Conservation (phyloP, 2,113 vertebrate genomes). For the Petroica traversi region DNA sequence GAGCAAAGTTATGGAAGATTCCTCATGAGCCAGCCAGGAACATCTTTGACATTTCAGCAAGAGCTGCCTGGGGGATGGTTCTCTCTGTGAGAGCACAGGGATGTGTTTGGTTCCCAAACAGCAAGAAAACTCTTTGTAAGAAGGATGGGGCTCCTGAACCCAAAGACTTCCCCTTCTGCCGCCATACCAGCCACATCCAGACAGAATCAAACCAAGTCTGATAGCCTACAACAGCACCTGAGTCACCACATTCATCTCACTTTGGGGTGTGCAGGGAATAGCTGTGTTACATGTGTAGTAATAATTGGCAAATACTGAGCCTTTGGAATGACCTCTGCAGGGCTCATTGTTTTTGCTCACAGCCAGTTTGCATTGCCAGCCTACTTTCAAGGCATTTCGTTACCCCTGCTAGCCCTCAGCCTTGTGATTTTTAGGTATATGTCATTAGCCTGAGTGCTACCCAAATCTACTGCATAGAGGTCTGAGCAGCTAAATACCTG, state of each 20-base stretch:
- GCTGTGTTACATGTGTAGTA: not conserved
- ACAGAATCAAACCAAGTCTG: not conserved
- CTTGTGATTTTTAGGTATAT: not conserved
- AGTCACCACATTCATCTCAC: not conserved
- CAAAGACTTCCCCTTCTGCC: not conserved
- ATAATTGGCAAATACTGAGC: not conserved
- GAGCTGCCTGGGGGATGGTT: not conserved
- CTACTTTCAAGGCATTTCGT: not conserved
- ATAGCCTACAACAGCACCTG: not conserved
- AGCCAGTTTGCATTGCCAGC: not conserved
- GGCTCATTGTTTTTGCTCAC: not conserved
- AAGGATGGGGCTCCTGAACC: not conserved
- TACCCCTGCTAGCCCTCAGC: not conserved
- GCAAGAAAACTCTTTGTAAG: not conserved
- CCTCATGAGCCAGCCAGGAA: not conserved
- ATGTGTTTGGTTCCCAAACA: not conserved
- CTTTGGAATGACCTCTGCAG: not conserved
- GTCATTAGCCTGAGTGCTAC: not conserved
- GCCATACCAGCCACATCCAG: not conserved
- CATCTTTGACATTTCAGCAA: not conserved
- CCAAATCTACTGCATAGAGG: not conserved
- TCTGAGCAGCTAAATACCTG: not conserved
- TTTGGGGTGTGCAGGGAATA: not conserved
- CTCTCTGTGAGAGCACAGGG: not conserved
- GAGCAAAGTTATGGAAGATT: not conserved